Base-by-base conservation (phyloP, 1,140 invertebrate species). In the Hyphantria cunea region DNA sequence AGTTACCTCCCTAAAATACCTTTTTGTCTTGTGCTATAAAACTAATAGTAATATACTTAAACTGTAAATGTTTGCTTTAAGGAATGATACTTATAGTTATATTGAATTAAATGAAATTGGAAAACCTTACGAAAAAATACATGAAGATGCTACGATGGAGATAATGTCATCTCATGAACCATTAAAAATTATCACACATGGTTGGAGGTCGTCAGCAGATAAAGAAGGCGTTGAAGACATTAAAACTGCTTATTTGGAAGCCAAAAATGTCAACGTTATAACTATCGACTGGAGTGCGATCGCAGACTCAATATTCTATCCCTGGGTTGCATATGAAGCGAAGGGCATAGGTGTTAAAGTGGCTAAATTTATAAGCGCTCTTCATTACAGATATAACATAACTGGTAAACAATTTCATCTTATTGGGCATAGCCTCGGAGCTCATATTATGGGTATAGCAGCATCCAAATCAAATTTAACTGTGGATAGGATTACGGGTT, bases 361-460 rank as follows among this genome's bases (percentile, higher is more conserved):
- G 13, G 93, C 91, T 0, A 80, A 82, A 44, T 92, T 95, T 50
- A 91, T 95, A n/a, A 91, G 94, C 73, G 89, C 89, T 12, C 73
- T 95, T 44, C 82, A 92, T 0, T 78, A 82, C 32, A 71, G 91
- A 34, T 92, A 92, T 64, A 91, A 91, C 17, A 71, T 92, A 0
- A 80, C 92, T 69, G 83, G 92, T 0, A 73, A 92, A 61, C 74
- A 92, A 14, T 80, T 94, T 15, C 94, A 95, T 78, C 84, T 94
- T 32, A 92, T 94, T 50, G 94, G 96, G 0, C 96, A 97, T 84
- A 97, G 96, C 68, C 90, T 98, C 9, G 96, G 96, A 6, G 96
- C 96, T 0, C 96, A 98, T 61, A 93, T 97, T 12, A 94, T 95
- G 60, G 96, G 96, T 7, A 95, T 96, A 76, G 94, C 95, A 0